These are phyloP conservation scores for Sarcoramphus papa DNA, from an alignment of 2,797 vertebrate genomes.

Conservation along the genomic window DNA sequence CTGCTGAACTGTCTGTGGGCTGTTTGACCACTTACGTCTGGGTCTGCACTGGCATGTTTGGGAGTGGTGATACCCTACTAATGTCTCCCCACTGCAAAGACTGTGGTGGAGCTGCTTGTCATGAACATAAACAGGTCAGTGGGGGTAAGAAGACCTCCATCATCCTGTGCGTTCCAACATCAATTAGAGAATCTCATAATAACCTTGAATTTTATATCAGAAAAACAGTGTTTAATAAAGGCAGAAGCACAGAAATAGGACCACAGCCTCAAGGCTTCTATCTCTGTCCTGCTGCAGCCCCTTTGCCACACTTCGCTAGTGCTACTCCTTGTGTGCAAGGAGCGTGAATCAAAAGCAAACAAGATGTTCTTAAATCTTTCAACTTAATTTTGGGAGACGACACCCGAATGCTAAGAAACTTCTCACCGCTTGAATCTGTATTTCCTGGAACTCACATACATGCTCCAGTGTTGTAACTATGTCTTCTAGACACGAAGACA, in stretches of 20 bases:
- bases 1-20: not conserved
- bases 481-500: not conserved
- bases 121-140: too few relatives aligned
- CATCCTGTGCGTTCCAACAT: not conserved
- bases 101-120: not conserved
- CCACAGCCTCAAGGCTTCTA: not conserved
- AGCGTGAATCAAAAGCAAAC: not conserved
- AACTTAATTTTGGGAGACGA: not conserved
- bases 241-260: not conserved
- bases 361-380: not conserved
- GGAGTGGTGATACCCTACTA: not conserved
- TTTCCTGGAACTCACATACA: not conserved
- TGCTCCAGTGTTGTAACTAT: not conserved
- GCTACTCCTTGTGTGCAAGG: not conserved
- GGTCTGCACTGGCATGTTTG: not conserved
- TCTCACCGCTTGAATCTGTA: not conserved
- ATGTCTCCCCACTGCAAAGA: not conserved
- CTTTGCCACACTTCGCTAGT: not conserved
- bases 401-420: not conserved
- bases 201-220: not conserved
- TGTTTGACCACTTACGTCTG: not conserved
- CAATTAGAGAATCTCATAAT: not conserved
- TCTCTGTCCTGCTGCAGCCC: not conserved
- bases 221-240: not conserved
- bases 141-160: not conserved